Base-by-base conservation (phyloP, 2,888 invertebrate species). In the Conops quadrifasciatus region DNA sequence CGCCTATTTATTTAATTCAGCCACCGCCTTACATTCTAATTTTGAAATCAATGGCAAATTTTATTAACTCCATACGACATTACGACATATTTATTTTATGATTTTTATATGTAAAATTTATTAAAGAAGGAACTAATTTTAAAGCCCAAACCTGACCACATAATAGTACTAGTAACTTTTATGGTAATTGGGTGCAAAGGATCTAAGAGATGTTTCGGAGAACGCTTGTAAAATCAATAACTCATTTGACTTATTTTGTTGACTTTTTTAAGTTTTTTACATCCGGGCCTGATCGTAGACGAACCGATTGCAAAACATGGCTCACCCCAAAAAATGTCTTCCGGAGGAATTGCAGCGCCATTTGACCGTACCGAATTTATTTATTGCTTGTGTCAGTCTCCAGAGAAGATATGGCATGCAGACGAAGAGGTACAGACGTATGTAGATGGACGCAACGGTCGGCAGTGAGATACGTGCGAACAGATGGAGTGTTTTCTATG, bases 11-110 rank as follows among this genome's bases (percentile, higher is more conserved):
- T n/a, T n/a, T n/a, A n/a, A n/a, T 36, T 36, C 9, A 9, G 9
- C 36, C 36, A 36, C 36, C 36, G 36, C 9, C 36, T 36, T 36
- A 36, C 36, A 36, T 36, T 9, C 9, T n/a, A n/a, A n/a, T n/a
- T n/a, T n/a, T n/a, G n/a, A n/a, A n/a, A 36, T 36, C 4, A 36
- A 36, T 7, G 4, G 36, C 36, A 36, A 36, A 36, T 36, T 36
- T 36, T 36, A 36, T 36, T 36, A 36, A 36, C 36, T 36, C 9
- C 36, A 36, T 36, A 4, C 36, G 59, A 62, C 62, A 53, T 59
- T 51, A 71, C 77, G 78, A 78, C 84, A 83, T 84, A 80, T 83
- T 83, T 81, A 80, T 84, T 85, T 85, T 84, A 85, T 83, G 83
- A 80, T 78, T 83, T 83, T 82, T 79, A 82, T 49, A 85, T 85